phyloP scores from a whole-genome alignment of 2,888 invertebrate species.

The Bombylius major region DNA sequence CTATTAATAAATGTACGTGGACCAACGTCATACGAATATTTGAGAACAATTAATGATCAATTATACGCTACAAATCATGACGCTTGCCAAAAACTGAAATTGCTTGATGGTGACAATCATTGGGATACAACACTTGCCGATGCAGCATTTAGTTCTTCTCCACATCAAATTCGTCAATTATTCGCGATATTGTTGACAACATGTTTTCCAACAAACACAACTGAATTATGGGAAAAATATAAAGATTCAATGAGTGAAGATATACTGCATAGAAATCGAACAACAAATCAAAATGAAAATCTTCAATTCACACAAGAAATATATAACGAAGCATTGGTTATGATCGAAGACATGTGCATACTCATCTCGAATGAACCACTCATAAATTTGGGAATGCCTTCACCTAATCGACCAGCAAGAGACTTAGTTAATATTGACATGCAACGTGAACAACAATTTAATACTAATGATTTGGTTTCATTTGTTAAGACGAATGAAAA shows the following conservation, averaged over 20 bases:
- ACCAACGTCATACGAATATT: slow-evolving; percentile 21
- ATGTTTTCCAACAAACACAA: slow-evolving; percentile 13
- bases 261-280: slow-evolving; percentile 13
- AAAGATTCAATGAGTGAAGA: slow-evolving; percentile 14
- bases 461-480: too few species aligned
- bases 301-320: slow-evolving; percentile 10
- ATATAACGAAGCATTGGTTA: slow-evolving; percentile 12
- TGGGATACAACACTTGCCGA: slow-evolving; percentile 16
- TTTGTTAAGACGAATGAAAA: too few species aligned
- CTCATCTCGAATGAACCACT: slow-evolving; percentile 7
- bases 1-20: slow-evolving; percentile 1
- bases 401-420: too few species aligned
- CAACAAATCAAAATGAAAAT: background rate
- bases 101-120: slow-evolving; percentile 8
- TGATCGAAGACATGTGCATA: slow-evolving; percentile 13
- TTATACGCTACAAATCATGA: slow-evolving; percentile 17
- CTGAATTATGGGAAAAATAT: slow-evolving; percentile 14
- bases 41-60: slow-evolving; percentile 25
- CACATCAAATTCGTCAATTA: slow-evolving; percentile 14
- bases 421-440: too few species aligned
- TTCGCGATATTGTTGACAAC: slow-evolving; percentile 17
- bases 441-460: too few species aligned
- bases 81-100: slow-evolving; percentile 3
- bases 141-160: slow-evolving; percentile 8
- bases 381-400: too few species aligned